phyloP scores from a whole-genome alignment of 2,888 invertebrate species.

The Drosophila incognita region DNA sequence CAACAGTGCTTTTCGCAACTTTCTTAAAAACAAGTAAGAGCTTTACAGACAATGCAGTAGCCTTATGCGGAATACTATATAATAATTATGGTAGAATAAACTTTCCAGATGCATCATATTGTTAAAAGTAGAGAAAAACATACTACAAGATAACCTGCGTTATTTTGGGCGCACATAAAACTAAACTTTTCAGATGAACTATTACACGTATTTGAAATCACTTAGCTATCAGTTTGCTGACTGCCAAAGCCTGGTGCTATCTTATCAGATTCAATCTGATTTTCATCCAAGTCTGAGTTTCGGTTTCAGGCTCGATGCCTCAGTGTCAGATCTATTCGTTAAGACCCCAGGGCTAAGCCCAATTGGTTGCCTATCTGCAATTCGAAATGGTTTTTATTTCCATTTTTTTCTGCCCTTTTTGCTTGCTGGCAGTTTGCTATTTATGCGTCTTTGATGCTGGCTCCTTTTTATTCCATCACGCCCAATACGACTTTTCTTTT shows the following conservation, averaged over 20 bases:
- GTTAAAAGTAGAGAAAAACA: no score
- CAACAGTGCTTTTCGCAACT: background rate
- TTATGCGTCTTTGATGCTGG: slow-evolving; percentile 52
- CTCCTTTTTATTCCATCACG: slow-evolving; percentile 7
- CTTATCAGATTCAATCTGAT: slow-evolving; percentile 43
- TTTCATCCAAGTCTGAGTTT: slow-evolving; percentile 10
- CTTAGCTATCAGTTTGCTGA: slow-evolving; percentile 33
- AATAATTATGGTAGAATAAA: no score
- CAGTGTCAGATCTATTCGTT: slow-evolving; percentile 40
- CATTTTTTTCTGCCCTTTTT: slow-evolving; percentile 11
- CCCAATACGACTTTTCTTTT: background rate
- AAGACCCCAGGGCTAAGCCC: slow-evolving; percentile 44
- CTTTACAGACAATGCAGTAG: background rate
- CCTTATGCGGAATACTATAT: background rate
- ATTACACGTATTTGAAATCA: slow-evolving; percentile 35
- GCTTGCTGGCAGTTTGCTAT: slow-evolving; percentile 31
- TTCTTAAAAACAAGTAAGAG: background rate
- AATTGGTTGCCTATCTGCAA: slow-evolving; percentile 43
- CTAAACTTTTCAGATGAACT: slow-evolving; percentile 33
- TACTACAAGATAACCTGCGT: background rate
- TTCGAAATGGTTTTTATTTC: slow-evolving; percentile 38
- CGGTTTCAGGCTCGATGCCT: slow-evolving; percentile 17
- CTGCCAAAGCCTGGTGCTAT: slow-evolving; percentile 35
- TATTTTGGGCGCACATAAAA: slow-evolving; percentile 6
- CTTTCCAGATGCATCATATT: no score